Evolutionary conservation across 2,888 invertebrate genomes (phyloP), one percentile per base, ranked within the genome.

Genomic region (Incurvaria masculella): DNA sequence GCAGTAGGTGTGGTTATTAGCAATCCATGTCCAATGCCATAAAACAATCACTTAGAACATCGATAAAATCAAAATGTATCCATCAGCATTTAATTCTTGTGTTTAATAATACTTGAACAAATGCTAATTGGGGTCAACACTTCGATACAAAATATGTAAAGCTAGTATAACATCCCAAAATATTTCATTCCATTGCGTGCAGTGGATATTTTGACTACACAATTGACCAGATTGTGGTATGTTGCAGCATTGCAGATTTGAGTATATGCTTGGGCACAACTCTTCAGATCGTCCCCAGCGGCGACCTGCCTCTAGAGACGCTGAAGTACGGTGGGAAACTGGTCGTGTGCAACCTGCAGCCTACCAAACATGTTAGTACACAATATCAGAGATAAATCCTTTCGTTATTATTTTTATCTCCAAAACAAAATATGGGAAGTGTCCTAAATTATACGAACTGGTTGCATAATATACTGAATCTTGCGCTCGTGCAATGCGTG

Each of bases 231-330:
- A n/a, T n/a, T n/a, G n/a, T n/a, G n/a, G n/a, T n/a, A n/a, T 44
- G 55, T 83, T 84, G 52, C 66, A 97, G 96, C 62, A 79, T 92
- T 61, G 92, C 97, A 49, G 97, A 98, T 73, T 68, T 99, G 46
- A 94, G 94, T 67, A 87, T 99, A 60, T 93, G 94, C 58, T 78
- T 99, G 53, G 99, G 99, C 26, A 97, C 97, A n/a, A 97, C 97
- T 4, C 76, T 99, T 46, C 98, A 99, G 83, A 99, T 99, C 57
- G 83, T 95, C 55, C 99, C 99, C 39, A 96, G 97, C 72, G 98
- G 97, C 14, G 94, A 92, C 69, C 76, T 98, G 56, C 98, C 98
- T 3, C 68, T 96, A 27, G 86, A 86, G 62, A 89, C 88, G 52
- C 87, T 90, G 57, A 91, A 91, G 64, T 88, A 88, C 65, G 88